Conservation (phyloP, 2,888 invertebrate genomes). For the Cryptus armator region DNA sequence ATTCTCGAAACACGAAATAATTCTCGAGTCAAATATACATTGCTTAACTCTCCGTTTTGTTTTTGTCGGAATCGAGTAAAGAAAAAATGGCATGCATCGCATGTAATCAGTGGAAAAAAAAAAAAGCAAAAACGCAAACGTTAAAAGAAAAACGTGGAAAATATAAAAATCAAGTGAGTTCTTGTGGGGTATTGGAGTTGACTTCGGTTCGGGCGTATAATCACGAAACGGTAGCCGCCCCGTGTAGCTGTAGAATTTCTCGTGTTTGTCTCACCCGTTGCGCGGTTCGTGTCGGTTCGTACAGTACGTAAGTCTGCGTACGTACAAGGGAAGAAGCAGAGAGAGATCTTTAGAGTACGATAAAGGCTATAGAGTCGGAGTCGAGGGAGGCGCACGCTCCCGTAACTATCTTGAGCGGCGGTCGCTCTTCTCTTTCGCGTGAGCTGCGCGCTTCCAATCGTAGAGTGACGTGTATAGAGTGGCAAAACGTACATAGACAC, state of each 20-base stretch:
- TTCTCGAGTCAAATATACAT: neutral
- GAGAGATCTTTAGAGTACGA: slow-evolving; percentile 73
- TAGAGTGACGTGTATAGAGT: slow-evolving; percentile 19
- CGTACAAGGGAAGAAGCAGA: slow-evolving; percentile 53
- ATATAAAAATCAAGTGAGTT: neutral
- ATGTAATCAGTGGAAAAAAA: neutral
- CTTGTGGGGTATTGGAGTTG: neutral
- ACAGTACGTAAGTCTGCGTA: slow-evolving; percentile 56
- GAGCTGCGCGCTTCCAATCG: slow-evolving; percentile 46
- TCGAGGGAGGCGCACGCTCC: slow-evolving; percentile 77
- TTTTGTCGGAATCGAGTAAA: neutral
- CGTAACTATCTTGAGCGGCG: slow-evolving; percentile 79
- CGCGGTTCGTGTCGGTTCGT: slow-evolving; percentile 56
- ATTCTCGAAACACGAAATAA: neutral
- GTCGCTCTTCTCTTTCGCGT: slow-evolving; percentile 66
- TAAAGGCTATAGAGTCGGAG: slow-evolving; percentile 73
- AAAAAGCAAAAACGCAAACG: neutral
- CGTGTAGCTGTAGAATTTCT: slow-evolving; percentile 47
- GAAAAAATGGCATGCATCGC: neutral
- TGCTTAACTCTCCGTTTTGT: neutral
- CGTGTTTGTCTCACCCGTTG: slow-evolving; percentile 6
- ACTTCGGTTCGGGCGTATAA: slow-evolving; percentile 52
- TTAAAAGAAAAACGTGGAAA: neutral
- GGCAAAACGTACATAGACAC: slow-evolving; percentile 10
- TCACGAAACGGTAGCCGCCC: slow-evolving; percentile 58